A percentile compares a stretch with the other conserved stretches of the same genome.
Conservation (phyloP, 2,888 invertebrate genomes). For the Ganaspis brasiliensis region DNA sequence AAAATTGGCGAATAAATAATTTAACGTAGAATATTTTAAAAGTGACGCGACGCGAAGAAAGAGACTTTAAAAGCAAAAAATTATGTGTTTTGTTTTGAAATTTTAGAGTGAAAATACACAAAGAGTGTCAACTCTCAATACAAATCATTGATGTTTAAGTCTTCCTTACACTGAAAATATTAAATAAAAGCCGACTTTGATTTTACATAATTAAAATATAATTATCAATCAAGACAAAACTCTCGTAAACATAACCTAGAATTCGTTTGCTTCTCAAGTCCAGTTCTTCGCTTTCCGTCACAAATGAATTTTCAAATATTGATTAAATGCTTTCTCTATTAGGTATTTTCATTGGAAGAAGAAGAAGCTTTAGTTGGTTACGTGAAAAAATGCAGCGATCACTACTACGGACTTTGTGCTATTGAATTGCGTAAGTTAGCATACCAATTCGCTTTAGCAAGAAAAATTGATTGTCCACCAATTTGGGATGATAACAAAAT, state of each 20-base stretch:
- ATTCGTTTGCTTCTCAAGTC: not conserved
- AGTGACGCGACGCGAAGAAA: conserved; percentile 15
- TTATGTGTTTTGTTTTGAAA: conserved; percentile 15
- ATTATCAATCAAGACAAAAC: too few relatives aligned
- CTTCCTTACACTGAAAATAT: not conserved
- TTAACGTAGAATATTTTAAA: too few relatives aligned
- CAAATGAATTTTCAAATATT: conserved; percentile 1
- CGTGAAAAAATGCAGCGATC: conserved; percentile 3
- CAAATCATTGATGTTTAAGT: not conserved
- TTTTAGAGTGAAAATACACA: not conserved
- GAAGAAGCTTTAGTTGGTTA: conserved; percentile 46
- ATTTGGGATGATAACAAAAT: conserved; percentile 56
- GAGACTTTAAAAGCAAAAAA: not conserved
- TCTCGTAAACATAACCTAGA: too few relatives aligned
- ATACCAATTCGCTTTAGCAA: conserved; percentile 56
- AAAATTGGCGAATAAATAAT: not conserved
- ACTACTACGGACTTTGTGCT: conserved; percentile 61
- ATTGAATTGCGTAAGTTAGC: conserved; percentile 57
- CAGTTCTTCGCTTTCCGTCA: not conserved
- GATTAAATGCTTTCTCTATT: not conserved
- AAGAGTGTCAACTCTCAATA: not conserved
- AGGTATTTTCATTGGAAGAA: conserved; percentile 44
- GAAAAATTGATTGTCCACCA: conserved; percentile 47
- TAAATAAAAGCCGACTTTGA: not conserved
- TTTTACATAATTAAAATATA: too few relatives aligned